Base-by-base conservation (phyloP, 2,888 invertebrate genomes). In the Lepidocyrtoides sp. region DNA sequence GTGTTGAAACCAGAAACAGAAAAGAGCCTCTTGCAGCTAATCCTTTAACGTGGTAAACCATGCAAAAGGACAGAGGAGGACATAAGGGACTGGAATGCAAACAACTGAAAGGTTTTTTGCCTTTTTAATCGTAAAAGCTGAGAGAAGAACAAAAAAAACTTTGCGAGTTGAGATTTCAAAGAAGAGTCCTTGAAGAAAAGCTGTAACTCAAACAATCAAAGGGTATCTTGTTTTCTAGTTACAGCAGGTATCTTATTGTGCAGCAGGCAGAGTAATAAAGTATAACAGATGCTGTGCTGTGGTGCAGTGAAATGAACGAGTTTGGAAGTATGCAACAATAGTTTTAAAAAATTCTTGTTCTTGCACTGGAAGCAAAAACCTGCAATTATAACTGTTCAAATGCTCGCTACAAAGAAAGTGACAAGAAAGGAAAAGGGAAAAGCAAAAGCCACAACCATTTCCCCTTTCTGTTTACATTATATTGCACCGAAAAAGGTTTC, bases 21-120 rank as follows among this genome's bases (percentile, higher is more conserved):
- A 82, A 7, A 26, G 72, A 82, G 57, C 20, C 72, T 57, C 82
- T 82, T 72, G 41, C 26, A 89, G 87, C 54, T 89, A 89, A 89
- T 89, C 88, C 81, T 89, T 82, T 89, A 82, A 26, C 81, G 81
- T 79, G 51, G 82, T 82, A 81, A 82, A 89, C 88, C 88, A 72
- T 69, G 81, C 81, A 54, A 69, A 32, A 57, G 72, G 81, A 89
- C 88, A 79, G 63, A 51, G n/a, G n/a, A n/a, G n/a, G n/a, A n/a
- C n/a, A n/a, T n/a, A n/a, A 63, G 87, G 57, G 41, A 69, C 69
- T 36, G 72, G 36, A 85, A 85, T 54, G 72, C 48, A 86, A 86
- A 86, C 86, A 86, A 29, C 77, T 48, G 12, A 63, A 86, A 63
- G 86, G 77, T 48, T 60, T 29, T n/a, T n/a, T n/a, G 23, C 75